Percentiles rank a stretch among this genome's conserved stretches.
Conservation (phyloP, 92 coral and sea anemone genomes). For the Epizoanthus illoricatus region DNA sequence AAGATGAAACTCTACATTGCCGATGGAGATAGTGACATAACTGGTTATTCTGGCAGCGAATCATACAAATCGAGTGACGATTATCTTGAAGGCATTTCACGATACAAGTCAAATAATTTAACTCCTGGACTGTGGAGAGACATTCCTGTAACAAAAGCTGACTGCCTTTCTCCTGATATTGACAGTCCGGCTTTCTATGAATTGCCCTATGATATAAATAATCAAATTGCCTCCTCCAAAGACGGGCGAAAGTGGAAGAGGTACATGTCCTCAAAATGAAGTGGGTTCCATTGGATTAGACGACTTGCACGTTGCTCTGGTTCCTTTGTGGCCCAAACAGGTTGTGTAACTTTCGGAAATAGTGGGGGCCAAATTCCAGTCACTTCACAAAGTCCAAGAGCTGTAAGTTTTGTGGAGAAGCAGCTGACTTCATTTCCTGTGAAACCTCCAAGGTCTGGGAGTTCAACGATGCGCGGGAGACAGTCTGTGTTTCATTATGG, state of each 20-base stretch:
- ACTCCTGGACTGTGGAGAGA: conserved; percentile 32
- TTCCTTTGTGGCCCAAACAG: conserved; percentile 22
- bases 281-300: conserved; percentile 29
- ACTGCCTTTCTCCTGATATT: conserved; percentile 24
- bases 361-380: conserved; percentile 33
- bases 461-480: conserved; percentile 26
- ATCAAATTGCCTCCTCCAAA: conserved; percentile 37
- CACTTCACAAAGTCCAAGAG: conserved; percentile 28
- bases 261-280: conserved; percentile 34
- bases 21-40: no score
- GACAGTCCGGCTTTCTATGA: conserved; percentile 28
- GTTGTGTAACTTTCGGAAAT: conserved; percentile 32
- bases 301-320: conserved; percentile 42
- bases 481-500: conserved; percentile 38
- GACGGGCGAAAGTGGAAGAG: conserved; percentile 50
- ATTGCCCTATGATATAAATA: conserved; percentile 8
- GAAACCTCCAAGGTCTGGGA: conserved; percentile 39
- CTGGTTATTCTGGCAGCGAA: no score
- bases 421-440: conserved; percentile 15
- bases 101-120: conserved; percentile 5
- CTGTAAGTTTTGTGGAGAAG: conserved; percentile 38
- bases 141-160: conserved; percentile 6
- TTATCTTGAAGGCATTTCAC: no score
- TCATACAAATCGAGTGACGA: no score
- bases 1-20: no score